Evolutionary conservation across 2,888 invertebrate species (phyloP), one percentile per base, ranked within the genome.

Genomic region (Epicampocera succincta): DNA sequence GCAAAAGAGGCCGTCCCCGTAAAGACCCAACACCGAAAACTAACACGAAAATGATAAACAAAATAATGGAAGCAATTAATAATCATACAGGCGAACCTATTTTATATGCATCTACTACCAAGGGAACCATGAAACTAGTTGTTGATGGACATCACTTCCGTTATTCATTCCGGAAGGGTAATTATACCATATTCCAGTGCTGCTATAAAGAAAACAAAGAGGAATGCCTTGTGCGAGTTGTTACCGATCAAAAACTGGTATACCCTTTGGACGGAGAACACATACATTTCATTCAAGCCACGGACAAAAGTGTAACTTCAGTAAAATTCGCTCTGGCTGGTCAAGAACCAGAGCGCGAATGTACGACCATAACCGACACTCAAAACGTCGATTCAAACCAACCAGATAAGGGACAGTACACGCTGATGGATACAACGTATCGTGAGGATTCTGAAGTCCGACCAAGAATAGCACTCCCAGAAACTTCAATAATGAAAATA

Each of bases 61-160:
- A 87, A 71, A 85, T 89, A 3, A 85, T 82, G 12, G 86, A 84
- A n/a, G 87, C 89, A 17, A 84, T 86, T 17, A 73, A 84, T 21
- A 87, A 87, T 38, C 68, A 80, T 15, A 12, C 54, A 12, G 84
- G 85, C 0, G 58, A 82, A 61, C 88, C 87, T 15, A 87, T 88
- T 3, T 86, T 90, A 0, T 91, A 90, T 76, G 89, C 88, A 1
- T 90, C 90, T 3, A 89, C 90, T 0, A 89, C 90, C 0, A 90
- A 90, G 78, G 90, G 90, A 61, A 90, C 90, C n/a, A 90, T 91
- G 84, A 90, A 90, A 76, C 84, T 90, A 25, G 75, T 89, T 2
- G 88, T 86, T n/a, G 87, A 90, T 40, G 90, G 90, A 0, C 90
- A 90, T 83, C 87, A 90, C 60, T 90, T 89, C 54, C 87, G 87